Percentiles rank a stretch among this genome's conserved stretches.
Conservation (phyloP, 2,797 vertebrate genomes). For the Protonibea diacanthus region DNA sequence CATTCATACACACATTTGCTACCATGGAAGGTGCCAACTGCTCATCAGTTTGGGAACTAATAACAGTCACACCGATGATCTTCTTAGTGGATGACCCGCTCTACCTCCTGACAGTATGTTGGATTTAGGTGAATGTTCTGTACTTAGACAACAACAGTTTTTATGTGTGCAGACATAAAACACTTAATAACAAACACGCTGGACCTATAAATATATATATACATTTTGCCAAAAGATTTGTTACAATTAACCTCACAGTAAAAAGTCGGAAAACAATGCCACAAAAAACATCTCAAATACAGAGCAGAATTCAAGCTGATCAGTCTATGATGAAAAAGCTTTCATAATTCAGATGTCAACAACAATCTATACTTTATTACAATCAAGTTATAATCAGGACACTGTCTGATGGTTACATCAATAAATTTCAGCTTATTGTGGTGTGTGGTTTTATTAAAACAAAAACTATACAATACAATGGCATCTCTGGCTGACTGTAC, state of each 20-base stretch:
- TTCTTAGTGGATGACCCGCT: no score
- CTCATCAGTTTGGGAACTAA: no score
- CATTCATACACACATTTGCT: no score
- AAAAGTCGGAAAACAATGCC: conserved; percentile 6
- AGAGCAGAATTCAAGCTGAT: background rate
- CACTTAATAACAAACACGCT: background rate
- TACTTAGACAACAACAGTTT: background rate
- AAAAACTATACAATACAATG: no score
- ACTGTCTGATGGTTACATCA: background rate
- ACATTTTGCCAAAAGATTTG: conserved; percentile 21
- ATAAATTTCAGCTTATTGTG: background rate
- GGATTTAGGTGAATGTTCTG: conserved; percentile 9
- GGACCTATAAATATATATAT: no score
- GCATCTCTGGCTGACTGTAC: no score
- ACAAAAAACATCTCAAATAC: background rate
- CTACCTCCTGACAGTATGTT: background rate
- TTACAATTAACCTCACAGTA: conserved; percentile 24
- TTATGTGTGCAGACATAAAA: background rate
- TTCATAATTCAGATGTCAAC: background rate
- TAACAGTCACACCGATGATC: no score
- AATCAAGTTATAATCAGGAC: background rate
- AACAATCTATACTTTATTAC: background rate
- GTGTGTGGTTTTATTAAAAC: background rate
- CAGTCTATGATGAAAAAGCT: background rate
- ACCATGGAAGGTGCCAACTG: no score